Percentiles rank a stretch among this genome's conserved stretches.
Conservation (phyloP, 1,140 invertebrate species). For the Drosophila bipectinata region DNA sequence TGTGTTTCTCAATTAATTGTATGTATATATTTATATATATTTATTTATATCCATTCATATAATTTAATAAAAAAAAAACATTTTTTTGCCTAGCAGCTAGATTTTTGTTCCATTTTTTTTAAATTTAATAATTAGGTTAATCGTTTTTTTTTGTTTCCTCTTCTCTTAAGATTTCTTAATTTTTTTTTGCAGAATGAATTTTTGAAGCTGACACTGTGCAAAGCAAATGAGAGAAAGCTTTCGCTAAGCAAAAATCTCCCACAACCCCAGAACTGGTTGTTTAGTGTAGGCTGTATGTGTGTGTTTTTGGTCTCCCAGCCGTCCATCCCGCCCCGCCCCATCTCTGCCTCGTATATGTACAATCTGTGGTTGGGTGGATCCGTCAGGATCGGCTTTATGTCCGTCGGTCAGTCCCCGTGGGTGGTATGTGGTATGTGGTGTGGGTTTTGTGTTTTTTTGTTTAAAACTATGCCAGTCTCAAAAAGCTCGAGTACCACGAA, state of each 20-base stretch:
- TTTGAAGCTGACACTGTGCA: slow-evolving; percentile 37
- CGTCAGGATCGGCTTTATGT: slow-evolving; percentile 12
- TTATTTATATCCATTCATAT: slow-evolving; percentile 21
- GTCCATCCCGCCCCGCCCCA: neutral
- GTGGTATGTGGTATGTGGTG: slow-evolving; percentile 1
- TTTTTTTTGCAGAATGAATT: slow-evolving; percentile 1
- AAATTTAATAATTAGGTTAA: slow-evolving; percentile 48
- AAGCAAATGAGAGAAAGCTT: slow-evolving; percentile 52
- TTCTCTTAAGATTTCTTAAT: slow-evolving; percentile 22
- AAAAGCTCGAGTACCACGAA: slow-evolving; percentile 83
- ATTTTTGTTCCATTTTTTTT: slow-evolving; percentile 34
- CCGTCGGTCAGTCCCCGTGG: slow-evolving; percentile 22
- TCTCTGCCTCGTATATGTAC: slow-evolving; percentile 20
- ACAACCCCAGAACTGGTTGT: slow-evolving; percentile 21
- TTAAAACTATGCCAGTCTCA: slow-evolving; percentile 84
- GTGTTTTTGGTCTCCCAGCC: slow-evolving; percentile 29
- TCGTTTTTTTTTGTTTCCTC: slow-evolving; percentile 2
- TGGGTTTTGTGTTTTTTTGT: slow-evolving; percentile 35
- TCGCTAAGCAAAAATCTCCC: slow-evolving; percentile 51
- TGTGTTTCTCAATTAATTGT: slow-evolving; percentile 27
- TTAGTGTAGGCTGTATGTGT: slow-evolving; percentile 16
- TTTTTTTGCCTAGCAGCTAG: slow-evolving; percentile 40
- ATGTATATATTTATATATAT: slow-evolving; percentile 38
- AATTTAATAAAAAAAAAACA: slow-evolving; percentile 29
- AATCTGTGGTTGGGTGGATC: slow-evolving; percentile 11